Evolutionary conservation across 2,113 vertebrate species (phyloP), one percentile per base, ranked within the genome.

Genomic region (Seriola dumerili): DNA sequence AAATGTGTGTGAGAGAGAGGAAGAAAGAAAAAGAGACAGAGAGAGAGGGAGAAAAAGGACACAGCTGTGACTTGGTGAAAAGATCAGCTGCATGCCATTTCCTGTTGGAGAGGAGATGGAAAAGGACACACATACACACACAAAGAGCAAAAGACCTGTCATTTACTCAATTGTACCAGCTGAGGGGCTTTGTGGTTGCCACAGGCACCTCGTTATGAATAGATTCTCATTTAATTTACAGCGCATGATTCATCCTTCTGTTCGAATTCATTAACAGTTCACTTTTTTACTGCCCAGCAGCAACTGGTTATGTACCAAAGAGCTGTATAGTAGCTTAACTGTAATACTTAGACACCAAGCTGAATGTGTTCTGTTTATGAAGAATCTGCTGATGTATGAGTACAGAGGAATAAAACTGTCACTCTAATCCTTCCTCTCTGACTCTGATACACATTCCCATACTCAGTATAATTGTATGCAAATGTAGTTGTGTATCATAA

Each of bases 11-110:
- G 14, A 54, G 42, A 19, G 34, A 14, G 55, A 2, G 46, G 12
- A 4, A 0, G 29, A 10, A 11, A 23, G 13, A 23, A 36, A 44
- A 4, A 70, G 23, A 42, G n/a, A 66, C 23, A 36, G 17, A 58
- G 68, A 44, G 69, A 65, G 40, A 38, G 57, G 52, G 54, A 21
- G 50, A 57, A 61, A 61, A 23, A 80, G 80, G 84, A 82, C 79
- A 71, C 93, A 94, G 91, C 92, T 93, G 91, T 76, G 89, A 79
- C 70, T 89, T 44, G 9, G 79, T 90, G 88, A 94, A 93, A 90
- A 90, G 90, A 94, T 93, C 92, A 94, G 91, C 91, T 89, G 91
- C 85, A 78, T 88, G 85, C 85, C 83, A 90, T 93, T 93, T 95
- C 93, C 93, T 91, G 89, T 88, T 84, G 84, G 71, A 87, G 89